Evolutionary conservation across 2,888 invertebrate genomes (phyloP), one percentile per base, ranked within the genome.

Genomic region (Tachina grossa): DNA sequence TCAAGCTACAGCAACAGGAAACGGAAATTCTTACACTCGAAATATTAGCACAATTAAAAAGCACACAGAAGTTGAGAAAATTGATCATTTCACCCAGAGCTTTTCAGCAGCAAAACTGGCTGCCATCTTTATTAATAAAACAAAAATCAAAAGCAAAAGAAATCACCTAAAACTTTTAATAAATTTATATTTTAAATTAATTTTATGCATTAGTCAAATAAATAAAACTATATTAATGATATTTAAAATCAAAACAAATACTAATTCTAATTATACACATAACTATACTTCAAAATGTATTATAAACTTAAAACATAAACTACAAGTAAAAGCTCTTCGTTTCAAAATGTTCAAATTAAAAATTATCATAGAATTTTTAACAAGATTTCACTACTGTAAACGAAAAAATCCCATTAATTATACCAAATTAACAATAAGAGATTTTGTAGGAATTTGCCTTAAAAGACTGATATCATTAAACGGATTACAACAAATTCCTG

Each of bases 381-480:
- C 10, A 57, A 81, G 31, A 63, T 68, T 45, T 16, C 69, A 59
- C 55, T 45, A 63, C 22, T 59, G 19, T 49, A 69, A 71, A 31
- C 39, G 66, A 61, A 81, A 77, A 72, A 57, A 47, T 75, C 51
- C 22, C 59, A 57, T 57, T 68, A 74, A 77, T 57, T 71, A 76
- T 72, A 6, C 59, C 43, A 16, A 68, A 75, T 59, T 51, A 19
- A 65, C 43, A 22, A 63, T 76, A 83, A 72, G 55, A 83, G 31
- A 76, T 79, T 69, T 80, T 82, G 87, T 88, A 89, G 91, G 90
- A 90, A 91, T 91, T 91, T 90, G 90, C 91, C 91, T 89, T 90
- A 91, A 92, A 91, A 91, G 91, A 91, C 91, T 91, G 91, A 91
- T 92, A 91, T 90, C 89, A 90, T 91, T 91, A 90, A 91, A 89